Percentiles rank a stretch among this genome's conserved stretches.
Evolutionary conservation across 1,140 invertebrate genomes (phyloP).

Genomic region (Rhynchophorus ferrugineus): DNA sequence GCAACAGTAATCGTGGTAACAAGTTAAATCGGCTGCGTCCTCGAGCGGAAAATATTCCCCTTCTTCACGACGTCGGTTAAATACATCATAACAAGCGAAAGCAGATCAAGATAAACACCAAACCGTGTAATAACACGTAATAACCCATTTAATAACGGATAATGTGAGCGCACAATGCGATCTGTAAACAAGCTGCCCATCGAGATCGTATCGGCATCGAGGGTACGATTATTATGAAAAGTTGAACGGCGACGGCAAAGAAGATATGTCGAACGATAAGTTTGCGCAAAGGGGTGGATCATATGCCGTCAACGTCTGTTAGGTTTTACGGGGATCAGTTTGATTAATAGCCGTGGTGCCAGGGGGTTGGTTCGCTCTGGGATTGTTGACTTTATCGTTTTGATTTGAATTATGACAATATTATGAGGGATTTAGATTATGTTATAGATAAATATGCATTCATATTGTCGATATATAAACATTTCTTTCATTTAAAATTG

Average conservation of each 20-base stretch:
- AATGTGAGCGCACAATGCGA: not conserved
- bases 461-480: too few relatives aligned
- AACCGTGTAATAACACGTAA: not conserved
- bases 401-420: too few relatives aligned
- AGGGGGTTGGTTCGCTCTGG: too few relatives aligned
- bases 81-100: not conserved
- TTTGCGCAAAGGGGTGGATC: not conserved
- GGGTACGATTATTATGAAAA: not conserved
- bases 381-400: too few relatives aligned
- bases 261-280: not conserved
- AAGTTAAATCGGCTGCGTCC: too few relatives aligned
- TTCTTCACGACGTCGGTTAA: too few relatives aligned
- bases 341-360: not conserved
- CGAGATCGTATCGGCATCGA: not conserved
- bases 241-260: too few relatives aligned
- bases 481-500: too few relatives aligned
- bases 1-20: too few relatives aligned
- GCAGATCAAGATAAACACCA: not conserved
- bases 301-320: not conserved
- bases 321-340: not conserved
- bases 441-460: too few relatives aligned
- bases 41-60: too few relatives aligned
- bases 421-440: too few relatives aligned
- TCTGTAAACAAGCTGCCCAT: not conserved
- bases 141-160: not conserved